phyloP scores from a whole-genome alignment of 2,113 vertebrate species.

The Scomber colias region DNA sequence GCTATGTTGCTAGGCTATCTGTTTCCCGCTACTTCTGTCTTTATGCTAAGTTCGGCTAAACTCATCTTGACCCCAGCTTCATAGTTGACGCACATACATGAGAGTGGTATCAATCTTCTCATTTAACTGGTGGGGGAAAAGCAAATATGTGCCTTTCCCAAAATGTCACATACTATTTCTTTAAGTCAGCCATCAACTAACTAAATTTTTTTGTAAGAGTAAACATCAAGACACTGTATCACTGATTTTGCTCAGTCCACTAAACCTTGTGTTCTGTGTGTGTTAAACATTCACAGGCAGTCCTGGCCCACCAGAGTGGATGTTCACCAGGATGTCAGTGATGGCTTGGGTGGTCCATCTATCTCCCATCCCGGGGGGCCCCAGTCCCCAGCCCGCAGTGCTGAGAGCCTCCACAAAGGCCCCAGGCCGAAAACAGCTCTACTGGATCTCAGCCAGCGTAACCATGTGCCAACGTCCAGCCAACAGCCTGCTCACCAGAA shows the following conservation, averaged over 20 bases:
- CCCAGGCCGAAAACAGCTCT: conserved; percentile 91
- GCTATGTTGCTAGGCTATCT: background rate
- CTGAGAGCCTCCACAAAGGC: conserved; percentile 93
- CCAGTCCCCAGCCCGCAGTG: conserved; percentile 92
- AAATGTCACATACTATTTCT: too few species aligned
- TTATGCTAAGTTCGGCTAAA: too few species aligned
- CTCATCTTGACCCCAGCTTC: too few species aligned
- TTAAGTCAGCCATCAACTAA: background rate
- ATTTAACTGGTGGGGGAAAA: background rate
- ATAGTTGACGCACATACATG: too few species aligned
- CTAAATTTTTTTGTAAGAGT: background rate
- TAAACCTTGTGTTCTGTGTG: background rate
- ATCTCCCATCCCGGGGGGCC: conserved; percentile 91
- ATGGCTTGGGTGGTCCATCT: conserved; percentile 92
- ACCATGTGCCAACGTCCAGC: conserved; percentile 35
- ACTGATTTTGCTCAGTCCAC: background rate
- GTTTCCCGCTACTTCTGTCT: too few species aligned
- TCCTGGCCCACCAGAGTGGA: conserved; percentile 98
- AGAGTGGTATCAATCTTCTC: too few species aligned
- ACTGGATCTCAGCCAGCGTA: conserved; percentile 83
- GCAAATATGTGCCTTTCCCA: background rate
- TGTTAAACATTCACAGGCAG: conserved; percentile 84
- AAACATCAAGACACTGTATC: background rate
- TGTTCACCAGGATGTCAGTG: conserved; percentile 95
- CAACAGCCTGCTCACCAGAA: conserved; percentile 76